Evolutionary conservation across 92 coral and sea anemone genomes (phyloP).

Genomic region (Chrysogorgia sp.): DNA sequence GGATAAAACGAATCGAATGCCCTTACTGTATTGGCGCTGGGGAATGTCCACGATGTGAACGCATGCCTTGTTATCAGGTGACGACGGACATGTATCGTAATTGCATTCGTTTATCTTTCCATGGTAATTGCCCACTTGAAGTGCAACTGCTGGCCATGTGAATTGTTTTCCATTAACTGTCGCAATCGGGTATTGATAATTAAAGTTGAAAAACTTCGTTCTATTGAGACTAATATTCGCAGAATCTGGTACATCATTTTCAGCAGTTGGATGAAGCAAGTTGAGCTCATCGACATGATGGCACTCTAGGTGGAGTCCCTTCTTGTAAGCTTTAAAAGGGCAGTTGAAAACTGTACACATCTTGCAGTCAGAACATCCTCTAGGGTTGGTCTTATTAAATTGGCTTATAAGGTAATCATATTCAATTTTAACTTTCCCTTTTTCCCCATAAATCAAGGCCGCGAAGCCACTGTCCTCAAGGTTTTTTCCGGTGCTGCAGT

Average conservation of each 20-base stretch:
- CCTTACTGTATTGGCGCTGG: neutral
- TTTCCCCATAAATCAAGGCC: too few relatives aligned
- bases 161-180: slow-evolving; percentile 64
- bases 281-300: slow-evolving; percentile 37
- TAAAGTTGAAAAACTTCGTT: slow-evolving; percentile 56
- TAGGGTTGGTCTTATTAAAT: slow-evolving; percentile 23
- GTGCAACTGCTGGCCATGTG: slow-evolving; percentile 53
- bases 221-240: slow-evolving; percentile 2
- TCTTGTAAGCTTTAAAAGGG: slow-evolving; percentile 46
- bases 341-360: slow-evolving; percentile 62
- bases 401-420: neutral
- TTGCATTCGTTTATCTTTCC: neutral
- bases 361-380: neutral
- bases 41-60: neutral
- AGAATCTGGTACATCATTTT: slow-evolving; percentile 49
- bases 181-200: too few relatives aligned
- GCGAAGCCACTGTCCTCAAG: slow-evolving; percentile 20
- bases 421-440: neutral
- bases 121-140: too few relatives aligned
- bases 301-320: slow-evolving; percentile 7
- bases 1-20: slow-evolving; percentile 18
- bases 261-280: slow-evolving; percentile 45
- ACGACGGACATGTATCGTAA: neutral
- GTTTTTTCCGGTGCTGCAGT: slow-evolving; percentile 8
- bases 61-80: neutral